Evolutionary conservation across 2,888 invertebrate species (phyloP), one percentile per base, ranked within the genome.

Genomic region (Copidosoma aretas): DNA sequence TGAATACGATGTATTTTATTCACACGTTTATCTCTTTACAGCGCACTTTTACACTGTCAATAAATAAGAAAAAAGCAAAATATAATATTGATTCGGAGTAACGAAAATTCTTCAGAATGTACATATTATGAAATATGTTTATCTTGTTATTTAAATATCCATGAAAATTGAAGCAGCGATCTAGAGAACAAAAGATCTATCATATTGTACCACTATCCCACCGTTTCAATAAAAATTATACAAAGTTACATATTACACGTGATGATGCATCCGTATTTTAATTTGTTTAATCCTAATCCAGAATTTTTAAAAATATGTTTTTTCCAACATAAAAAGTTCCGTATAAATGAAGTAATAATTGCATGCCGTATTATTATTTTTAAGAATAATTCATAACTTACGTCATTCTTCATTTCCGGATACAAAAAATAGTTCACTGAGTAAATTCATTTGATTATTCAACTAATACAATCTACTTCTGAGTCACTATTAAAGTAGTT

Each of bases 131-230:
- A 66, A 61, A 58, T 58, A 24, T 52, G 22, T 56, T 69, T 59
- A 66, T 67, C 64, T 67, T 70, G 52, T 63, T 64, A 67, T 60
- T 64, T 64, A 17, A 58, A 52, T 46, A 52, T 58, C 39, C 49
- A 49, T 61, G 24, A 70, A 60, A 32, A 32, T 32, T 5, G 8
- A 52, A 64, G 12, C 43, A 46, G 43, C 43, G 43, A 15, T 15
- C n/a, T 60, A 70, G 63, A 17, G 56, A 60, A 63, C 39, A 67
- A 67, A 70, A n/a, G 10, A 62, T 70, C 63, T 70, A 70, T 70
- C 67, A 32, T 32, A 32, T 70, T 70, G 49, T 70, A 70, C 61
- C 56, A 54, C 64, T 67, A 22, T 70, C 60, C 64, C 46, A 64
- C 51, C 64, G 61, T 70, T 70, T 70, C 39, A 70, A 70, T 70